Evolutionary conservation across 2,888 invertebrate species (phyloP), one percentile per base, ranked within the genome.

Genomic region (Leptopilina drosophilae): DNA sequence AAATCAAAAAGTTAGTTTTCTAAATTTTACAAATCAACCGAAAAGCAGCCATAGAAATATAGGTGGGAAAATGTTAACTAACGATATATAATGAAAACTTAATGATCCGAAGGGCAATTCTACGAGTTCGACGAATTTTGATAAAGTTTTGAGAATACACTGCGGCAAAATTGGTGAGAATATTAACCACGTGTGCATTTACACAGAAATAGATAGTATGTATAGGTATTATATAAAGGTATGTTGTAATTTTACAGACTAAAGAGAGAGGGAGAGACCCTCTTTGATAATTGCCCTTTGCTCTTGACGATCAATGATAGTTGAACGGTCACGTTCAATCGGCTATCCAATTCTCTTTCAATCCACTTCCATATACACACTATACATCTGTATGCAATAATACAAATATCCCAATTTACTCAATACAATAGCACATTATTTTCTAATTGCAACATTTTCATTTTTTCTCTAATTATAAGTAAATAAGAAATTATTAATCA

Each of bases 261-360:
- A 20, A 20, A 20, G 20, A 20, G 81, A 81, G 79, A 82, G 82
- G 84, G 26, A 56, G 79, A 82, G 82, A 84, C 14, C 26, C 53
- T 33, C 69, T 53, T 53, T 69, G 69, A 69, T 86, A 86, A 86
- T 86, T 84, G 84, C 83, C 81, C 84, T 86, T 86, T 87, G 86
- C 87, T 84, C 65, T 82, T 86, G 86, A 86, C 87, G 83, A 85
- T 78, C 80, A 78, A 73, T 73, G 69, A 73, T 56, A 73, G 69
- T n/a, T 56, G 69, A 33, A 33, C 49, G 69, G 69, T 33, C 56
- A 73, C 56, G 69, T 73, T 56, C 69, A 69, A 69, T 73, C 69
- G 69, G 53, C 53, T 73, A 26, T 56, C 69, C 26, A 69, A 53
- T 69, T 69, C 53, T 20, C 26, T 69, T 69, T 7, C 53, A 49